Evolutionary conservation across 2,113 vertebrate genomes (phyloP), one percentile per base, ranked within the genome.

Genomic region (Reinhardtius hippoglossoides): DNA sequence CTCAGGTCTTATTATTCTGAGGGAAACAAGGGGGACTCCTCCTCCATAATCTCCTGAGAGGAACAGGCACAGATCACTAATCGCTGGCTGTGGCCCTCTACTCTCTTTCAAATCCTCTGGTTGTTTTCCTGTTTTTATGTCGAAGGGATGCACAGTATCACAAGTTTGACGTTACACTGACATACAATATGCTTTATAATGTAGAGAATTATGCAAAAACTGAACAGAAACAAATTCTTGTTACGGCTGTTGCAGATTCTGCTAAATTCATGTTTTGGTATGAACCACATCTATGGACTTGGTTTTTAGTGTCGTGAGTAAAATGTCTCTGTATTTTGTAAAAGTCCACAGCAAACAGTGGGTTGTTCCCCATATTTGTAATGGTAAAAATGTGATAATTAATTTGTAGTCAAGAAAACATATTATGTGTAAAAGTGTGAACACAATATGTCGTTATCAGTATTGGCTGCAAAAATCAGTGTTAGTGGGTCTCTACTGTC

Each of bases 1-100:
- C 77, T 66, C 13, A 68, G 74, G 82, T 61, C 69, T 83, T 81
- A 83, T 89, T 88, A 71, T 66, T 85, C 67, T 67, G 63, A 76
- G 50, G 60, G 15, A 82, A 84, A 79, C 46, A 24, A 83, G 76
- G 74, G 81, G 71, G 57, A 73, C 71, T 86, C 62, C 70, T 81
- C 77, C 56, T 80, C 76, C 65, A 67, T 46, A n/a, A 64, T 78
- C 82, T 87, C 67, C 66, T 54, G 67, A 70, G 79, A 84, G 60
- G 35, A 84, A 21, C 66, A 56, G 63, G 42, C 71, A 74, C 55
- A 61, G 67, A 87, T 84, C 78, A 76, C 74, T 84, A 84, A 86
- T 85, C 74, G 71, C 78, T 77, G 57, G 13, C 77, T 64, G 63
- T 65, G 23, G 31, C 84, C 65, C 59, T 57, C 42, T 54, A 21